These are phyloP conservation scores for Gouania willdenowi DNA, from an alignment of 2,797 vertebrate genomes.

Conservation along the genomic window DNA sequence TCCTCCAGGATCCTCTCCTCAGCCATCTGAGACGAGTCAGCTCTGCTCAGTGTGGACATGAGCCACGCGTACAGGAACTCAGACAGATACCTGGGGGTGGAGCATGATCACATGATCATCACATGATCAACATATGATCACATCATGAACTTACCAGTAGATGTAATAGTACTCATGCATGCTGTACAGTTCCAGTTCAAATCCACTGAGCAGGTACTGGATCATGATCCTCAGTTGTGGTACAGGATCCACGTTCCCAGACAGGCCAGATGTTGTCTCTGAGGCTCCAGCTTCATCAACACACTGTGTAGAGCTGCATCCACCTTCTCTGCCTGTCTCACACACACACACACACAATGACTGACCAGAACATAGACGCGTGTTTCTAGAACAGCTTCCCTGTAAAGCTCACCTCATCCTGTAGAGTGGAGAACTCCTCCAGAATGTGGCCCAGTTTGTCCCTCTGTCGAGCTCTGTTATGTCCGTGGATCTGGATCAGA, in stretches of 20 bases:
- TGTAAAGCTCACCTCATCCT: constrained; percentile 96
- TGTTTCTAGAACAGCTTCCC: no score
- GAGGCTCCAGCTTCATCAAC: constrained; percentile 95
- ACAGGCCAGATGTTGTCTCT: constrained; percentile 94
- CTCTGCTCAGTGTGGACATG: constrained; percentile 96
- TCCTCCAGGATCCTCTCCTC: constrained; percentile 97
- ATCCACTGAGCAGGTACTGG: constrained; percentile 97
- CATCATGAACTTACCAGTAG: constrained; percentile 82
- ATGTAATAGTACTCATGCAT: constrained; percentile 99
- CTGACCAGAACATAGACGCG: no score
- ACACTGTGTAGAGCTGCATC: constrained; percentile 94
- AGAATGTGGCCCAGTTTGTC: constrained; percentile 98
- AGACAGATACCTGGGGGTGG: constrained; percentile 86
- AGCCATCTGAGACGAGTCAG: constrained; percentile 96
- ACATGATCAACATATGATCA: background rate
- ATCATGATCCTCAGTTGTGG: constrained; percentile 98
- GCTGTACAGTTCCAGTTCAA: constrained; percentile 97
- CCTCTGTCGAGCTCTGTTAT: constrained; percentile 95
- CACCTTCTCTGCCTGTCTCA: constrained; percentile 90
- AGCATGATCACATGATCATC: background rate
- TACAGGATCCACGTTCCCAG: constrained; percentile 98
- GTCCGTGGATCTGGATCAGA: constrained; percentile 97
- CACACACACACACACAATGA: background rate
- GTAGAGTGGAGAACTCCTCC: constrained; percentile 95
- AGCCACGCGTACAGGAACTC: constrained; percentile 99